Percentiles rank a stretch among this genome's conserved stretches.
Conservation (phyloP, 2,888 invertebrate species). For the Auanema sp. region DNA sequence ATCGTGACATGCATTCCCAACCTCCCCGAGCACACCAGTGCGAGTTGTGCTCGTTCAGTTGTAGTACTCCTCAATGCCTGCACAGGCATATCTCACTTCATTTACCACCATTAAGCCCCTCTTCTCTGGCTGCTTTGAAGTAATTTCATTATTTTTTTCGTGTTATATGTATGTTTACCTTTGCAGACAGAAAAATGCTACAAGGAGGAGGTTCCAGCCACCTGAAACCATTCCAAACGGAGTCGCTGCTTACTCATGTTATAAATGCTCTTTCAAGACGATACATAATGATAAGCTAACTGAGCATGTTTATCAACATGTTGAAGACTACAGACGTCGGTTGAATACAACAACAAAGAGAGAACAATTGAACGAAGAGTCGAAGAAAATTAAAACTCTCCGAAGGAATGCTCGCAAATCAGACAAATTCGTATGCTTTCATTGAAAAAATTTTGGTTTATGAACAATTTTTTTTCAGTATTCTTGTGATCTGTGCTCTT, state of each 20-base stretch:
- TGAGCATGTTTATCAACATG: slow-evolving; percentile 44
- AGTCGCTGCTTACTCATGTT: slow-evolving; percentile 36
- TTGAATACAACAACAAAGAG: slow-evolving; percentile 46
- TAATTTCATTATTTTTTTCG: background rate
- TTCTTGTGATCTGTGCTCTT: slow-evolving; percentile 34
- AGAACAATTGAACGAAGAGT: slow-evolving; percentile 27
- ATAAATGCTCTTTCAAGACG: slow-evolving; percentile 40
- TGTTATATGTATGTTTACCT: no score
- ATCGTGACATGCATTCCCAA: slow-evolving; percentile 31
- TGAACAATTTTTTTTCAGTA: slow-evolving; percentile 21
- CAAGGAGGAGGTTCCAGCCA: slow-evolving; percentile 12
- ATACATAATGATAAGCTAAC: slow-evolving; percentile 24
- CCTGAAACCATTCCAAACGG: slow-evolving; percentile 37
- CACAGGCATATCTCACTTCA: slow-evolving; percentile 41
- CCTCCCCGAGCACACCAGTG: slow-evolving; percentile 33
- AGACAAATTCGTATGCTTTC: slow-evolving; percentile 18
- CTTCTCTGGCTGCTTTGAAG: slow-evolving; percentile 5
- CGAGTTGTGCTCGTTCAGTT: slow-evolving; percentile 33
- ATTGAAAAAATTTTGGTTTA: no score
- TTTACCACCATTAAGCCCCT: slow-evolving; percentile 22
- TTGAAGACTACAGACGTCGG: slow-evolving; percentile 37
- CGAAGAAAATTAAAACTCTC: slow-evolving; percentile 7
- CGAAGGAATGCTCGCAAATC: slow-evolving; percentile 14
- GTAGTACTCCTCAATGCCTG: slow-evolving; percentile 35
- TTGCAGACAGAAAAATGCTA: slow-evolving; percentile 7